Evolutionary conservation across 2,113 vertebrate genomes (phyloP), one percentile per base, ranked within the genome.

Genomic region (Pseudorhombus dupliciocellatus): DNA sequence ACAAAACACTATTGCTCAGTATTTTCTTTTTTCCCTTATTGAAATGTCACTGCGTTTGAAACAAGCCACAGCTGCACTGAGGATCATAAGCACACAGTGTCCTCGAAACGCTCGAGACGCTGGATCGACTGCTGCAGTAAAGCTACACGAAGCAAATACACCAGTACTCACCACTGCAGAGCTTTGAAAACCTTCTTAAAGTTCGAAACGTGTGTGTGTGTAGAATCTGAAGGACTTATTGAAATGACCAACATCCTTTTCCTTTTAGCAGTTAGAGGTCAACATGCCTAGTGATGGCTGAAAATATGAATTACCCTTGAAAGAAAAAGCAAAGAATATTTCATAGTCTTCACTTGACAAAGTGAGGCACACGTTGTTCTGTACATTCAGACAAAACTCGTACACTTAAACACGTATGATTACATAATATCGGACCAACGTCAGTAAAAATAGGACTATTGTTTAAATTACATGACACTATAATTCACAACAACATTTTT

Each of bases 311-410:
- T 55, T 28, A 18, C 69, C 54, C 61, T 69, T 66, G 65, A 66
- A 72, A 76, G 25, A 50, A 16, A 50, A 4, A 72, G 62, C 55
- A 75, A 62, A 80, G 28, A 75, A 7, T 16, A 46, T 18, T 46
- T 46, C 30, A 37, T 46, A 24, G 30, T 68, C 69, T 72, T 30
- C 24, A 66, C 63, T 68, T 65, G n/a, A 85, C 70, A 73, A 9
- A 63, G 22, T 51, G 66, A 87, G 86, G 84, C 83, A 88, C 81
- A 85, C 30, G 48, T 74, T n/a, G 77, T 70, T 77, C 84, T 78
- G 65, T 73, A 89, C 81, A 88, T 88, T 88, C 77, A 84, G 46
- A 48, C 46, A 46, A 75, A 80, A 79, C 53, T 79, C 37, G 30
- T 5, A 79, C 16, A 54, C 51, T 40, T 62, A 63, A 63, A 66